Conservation (phyloP, 2,113 vertebrate species). For the Amia ocellicauda region DNA sequence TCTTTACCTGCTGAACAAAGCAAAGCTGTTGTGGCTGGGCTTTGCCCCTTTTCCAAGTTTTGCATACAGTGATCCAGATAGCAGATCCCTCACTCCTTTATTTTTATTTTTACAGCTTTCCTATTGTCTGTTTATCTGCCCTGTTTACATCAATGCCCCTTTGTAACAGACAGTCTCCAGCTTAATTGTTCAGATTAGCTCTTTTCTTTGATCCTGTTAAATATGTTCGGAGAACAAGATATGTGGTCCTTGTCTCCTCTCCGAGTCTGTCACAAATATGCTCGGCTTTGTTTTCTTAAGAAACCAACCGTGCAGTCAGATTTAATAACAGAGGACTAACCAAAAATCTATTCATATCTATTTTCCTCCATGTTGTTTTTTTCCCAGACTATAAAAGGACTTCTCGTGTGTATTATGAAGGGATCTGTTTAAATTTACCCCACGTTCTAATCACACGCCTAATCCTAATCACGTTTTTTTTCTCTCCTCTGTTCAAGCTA, state of each 20-base stretch:
- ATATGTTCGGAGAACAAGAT: not conserved
- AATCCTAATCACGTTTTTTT: not conserved
- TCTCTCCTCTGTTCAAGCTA: not conserved
- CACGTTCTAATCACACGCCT: not conserved
- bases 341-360: not conserved
- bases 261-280: no score
- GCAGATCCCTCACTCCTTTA: not conserved
- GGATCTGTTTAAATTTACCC: not conserved
- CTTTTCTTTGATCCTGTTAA: slow-evolving; percentile 1
- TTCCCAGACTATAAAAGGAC: no score
- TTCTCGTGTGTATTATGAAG: no score
- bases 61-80: not conserved
- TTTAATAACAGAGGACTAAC: no score
- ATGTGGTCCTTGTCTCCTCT: no score
- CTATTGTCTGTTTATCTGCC: not conserved
- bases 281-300: no score
- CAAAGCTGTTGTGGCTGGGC: no score
- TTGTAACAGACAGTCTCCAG: not conserved
- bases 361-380: not conserved
- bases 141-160: not conserved
- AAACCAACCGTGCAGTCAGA: no score
- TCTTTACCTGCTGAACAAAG: no score
- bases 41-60: not conserved
- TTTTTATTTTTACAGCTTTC: not conserved
- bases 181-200: not conserved